These are phyloP conservation scores for Aphidius gifuensis DNA, from an alignment of 1,140 invertebrate species.

Conservation along the genomic window DNA sequence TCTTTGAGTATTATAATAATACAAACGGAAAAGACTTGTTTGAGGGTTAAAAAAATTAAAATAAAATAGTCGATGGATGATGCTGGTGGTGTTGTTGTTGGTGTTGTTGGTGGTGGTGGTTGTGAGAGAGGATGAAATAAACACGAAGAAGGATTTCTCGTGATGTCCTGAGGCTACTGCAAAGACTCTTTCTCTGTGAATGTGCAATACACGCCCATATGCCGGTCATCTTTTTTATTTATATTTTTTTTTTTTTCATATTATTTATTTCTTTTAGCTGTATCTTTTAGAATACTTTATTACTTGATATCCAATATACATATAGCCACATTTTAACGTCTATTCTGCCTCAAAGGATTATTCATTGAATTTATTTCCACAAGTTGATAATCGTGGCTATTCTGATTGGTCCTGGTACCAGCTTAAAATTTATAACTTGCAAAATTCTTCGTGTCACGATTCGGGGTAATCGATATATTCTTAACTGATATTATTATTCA, in stretches of 20 bases:
- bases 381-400: conserved; percentile 15
- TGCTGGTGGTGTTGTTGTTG: neutral
- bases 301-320: neutral
- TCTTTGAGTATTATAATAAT: neutral
- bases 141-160: conserved; percentile 34
- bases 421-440: conserved; percentile 15
- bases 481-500: no score
- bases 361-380: conserved; percentile 45
- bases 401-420: neutral
- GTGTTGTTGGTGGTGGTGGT: neutral
- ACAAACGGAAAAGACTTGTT: conserved; percentile 4
- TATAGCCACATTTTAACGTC: neutral
- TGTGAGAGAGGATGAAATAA: conserved; percentile 17
- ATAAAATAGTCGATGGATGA: conserved; percentile 6
- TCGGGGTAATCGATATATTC: conserved; percentile 23
- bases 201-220: conserved; percentile 41
- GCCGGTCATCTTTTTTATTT: conserved; percentile 30
- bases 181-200: conserved; percentile 35
- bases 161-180: conserved; percentile 51
- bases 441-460: conserved; percentile 21
- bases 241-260: neutral
- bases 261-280: neutral
- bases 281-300: neutral
- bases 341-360: conserved; percentile 27
- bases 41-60: neutral